Conservation (phyloP, 2,888 invertebrate genomes). For the Ormyrus thymus region DNA sequence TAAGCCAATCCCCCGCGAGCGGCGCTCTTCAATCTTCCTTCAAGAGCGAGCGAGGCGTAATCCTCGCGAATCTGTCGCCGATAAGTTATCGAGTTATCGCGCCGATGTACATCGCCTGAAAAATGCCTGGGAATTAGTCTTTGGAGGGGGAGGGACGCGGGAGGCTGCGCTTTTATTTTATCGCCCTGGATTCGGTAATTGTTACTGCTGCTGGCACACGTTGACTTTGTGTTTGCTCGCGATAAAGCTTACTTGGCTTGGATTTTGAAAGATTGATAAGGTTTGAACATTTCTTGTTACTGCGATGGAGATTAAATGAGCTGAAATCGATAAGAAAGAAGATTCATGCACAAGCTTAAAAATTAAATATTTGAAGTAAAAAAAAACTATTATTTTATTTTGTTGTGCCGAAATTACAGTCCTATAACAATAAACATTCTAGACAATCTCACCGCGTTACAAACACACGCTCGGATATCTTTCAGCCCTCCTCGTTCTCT, state of each 20-base stretch:
- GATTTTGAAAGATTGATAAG: too few relatives aligned
- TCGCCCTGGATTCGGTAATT: conserved; percentile 11
- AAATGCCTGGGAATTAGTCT: conserved; percentile 39
- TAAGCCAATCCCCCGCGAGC: conserved; percentile 66
- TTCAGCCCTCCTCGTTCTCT: conserved; percentile 48
- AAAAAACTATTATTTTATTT: conserved; percentile 39
- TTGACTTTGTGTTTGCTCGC: background rate
- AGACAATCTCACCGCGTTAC: conserved; percentile 28
- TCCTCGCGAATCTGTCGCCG: conserved; percentile 24
- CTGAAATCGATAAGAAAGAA: too few relatives aligned
- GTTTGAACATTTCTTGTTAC: too few relatives aligned
- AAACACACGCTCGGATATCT: conserved; percentile 43
- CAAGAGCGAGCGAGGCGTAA: conserved; percentile 1
- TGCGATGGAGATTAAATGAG: too few relatives aligned
- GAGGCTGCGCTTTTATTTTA: background rate
- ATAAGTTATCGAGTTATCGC: conserved; percentile 67
- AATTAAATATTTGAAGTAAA: too few relatives aligned
- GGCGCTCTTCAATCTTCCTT: conserved; percentile 48
- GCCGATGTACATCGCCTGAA: conserved; percentile 59
- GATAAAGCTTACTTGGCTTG: conserved; percentile 11
- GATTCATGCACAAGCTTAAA: too few relatives aligned
- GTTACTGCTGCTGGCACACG: background rate
- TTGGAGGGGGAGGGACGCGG: background rate
- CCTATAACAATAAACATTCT: conserved; percentile 42
- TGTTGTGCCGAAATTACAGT: conserved; percentile 45